phyloP scores from a whole-genome alignment of 2,888 invertebrate genomes.

The Rhagium mordax region DNA sequence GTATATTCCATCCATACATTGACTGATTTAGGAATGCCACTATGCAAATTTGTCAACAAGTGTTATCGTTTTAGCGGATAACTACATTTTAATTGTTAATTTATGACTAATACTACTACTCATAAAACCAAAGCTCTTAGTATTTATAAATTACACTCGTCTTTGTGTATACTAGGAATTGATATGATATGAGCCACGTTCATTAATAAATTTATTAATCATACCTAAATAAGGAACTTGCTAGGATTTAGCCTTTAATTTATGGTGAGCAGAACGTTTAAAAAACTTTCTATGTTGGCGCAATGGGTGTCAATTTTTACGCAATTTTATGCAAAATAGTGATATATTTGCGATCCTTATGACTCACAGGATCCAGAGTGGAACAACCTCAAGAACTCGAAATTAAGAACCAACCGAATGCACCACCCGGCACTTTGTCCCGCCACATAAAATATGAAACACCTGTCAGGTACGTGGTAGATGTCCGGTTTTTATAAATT shows the following conservation, averaged over 20 bases:
- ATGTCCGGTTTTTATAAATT: constrained; percentile 10
- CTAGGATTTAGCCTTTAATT: not conserved
- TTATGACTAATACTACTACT: not conserved
- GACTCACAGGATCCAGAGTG: too few species aligned
- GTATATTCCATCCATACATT: too few species aligned
- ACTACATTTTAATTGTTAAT: not conserved
- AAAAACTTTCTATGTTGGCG: not conserved
- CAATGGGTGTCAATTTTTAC: too few species aligned
- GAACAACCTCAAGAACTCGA: too few species aligned
- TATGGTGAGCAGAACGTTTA: not conserved
- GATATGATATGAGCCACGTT: not conserved
- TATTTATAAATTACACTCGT: not conserved
- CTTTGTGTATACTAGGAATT: not conserved
- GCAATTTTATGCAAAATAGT: too few species aligned
- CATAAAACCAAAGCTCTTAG: not conserved
- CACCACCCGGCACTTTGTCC: not conserved
- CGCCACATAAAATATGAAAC: not conserved
- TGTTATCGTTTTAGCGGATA: not conserved
- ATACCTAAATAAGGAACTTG: not conserved
- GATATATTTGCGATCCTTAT: too few species aligned
- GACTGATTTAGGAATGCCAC: too few species aligned
- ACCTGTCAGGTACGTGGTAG: not conserved
- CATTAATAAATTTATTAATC: not conserved
- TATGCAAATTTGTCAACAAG: not conserved
- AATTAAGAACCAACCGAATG: too few species aligned